A percentile compares a stretch with the other conserved stretches of the same genome.
Evolutionary conservation across 2,113 vertebrate genomes (phyloP).

Genomic region (Ariopsis seemanni): DNA sequence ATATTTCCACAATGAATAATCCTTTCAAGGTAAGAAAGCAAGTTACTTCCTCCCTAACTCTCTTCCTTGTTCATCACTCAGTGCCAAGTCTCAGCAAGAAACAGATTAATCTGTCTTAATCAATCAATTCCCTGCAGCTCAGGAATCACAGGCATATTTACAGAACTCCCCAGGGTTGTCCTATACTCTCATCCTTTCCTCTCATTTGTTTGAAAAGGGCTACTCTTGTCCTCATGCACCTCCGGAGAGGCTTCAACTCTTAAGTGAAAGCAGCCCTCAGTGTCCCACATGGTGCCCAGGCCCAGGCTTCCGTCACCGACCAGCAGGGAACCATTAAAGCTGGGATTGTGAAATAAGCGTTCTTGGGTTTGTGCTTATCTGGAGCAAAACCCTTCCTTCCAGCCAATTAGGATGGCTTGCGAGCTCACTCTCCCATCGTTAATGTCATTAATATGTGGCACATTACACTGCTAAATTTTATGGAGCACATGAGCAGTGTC

Average conservation of each 20-base stretch:
- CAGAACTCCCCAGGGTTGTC: constrained; percentile 10
- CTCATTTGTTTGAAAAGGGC: constrained; percentile 23
- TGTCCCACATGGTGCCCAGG: constrained; percentile 32
- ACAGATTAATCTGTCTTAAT: not conserved
- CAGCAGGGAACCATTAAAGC: constrained; percentile 50
- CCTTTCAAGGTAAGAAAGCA: not conserved
- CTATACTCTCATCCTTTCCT: constrained; percentile 8
- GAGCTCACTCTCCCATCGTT: constrained; percentile 37
- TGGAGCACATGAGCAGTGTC: not conserved
- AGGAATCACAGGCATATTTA: constrained; percentile 12
- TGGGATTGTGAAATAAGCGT: constrained; percentile 54
- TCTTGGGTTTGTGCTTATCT: constrained; percentile 36
- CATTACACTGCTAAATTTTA: not conserved
- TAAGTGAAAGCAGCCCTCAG: constrained; percentile 51
- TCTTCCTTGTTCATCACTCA: not conserved
- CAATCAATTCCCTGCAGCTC: not conserved
- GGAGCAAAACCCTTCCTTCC: constrained; percentile 15
- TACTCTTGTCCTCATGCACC: constrained; percentile 35
- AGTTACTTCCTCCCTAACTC: not conserved
- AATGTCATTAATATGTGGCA: constrained; percentile 30
- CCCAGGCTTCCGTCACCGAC: constrained; percentile 44
- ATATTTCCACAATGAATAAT: not conserved
- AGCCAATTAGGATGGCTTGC: constrained; percentile 10
- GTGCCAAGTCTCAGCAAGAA: not conserved
- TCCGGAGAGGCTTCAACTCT: constrained; percentile 36